These are phyloP conservation scores for Catharus bicknelli DNA, from an alignment of 2,113 vertebrate species.

Conservation along the genomic window DNA sequence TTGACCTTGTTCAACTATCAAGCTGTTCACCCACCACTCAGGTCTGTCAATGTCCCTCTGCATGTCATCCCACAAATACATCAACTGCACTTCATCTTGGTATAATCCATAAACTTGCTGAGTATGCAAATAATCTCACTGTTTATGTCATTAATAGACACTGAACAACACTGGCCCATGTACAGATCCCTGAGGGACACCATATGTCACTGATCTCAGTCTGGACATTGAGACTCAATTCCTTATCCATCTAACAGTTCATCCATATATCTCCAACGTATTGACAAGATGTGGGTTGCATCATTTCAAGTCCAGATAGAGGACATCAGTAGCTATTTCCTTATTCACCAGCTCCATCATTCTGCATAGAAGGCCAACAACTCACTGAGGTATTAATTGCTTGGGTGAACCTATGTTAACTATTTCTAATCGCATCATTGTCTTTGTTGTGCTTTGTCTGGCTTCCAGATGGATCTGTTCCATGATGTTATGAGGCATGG, in stretches of 20 bases:
- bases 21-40: background rate
- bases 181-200: background rate
- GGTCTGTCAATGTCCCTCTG: background rate
- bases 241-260: background rate
- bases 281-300: background rate
- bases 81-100: background rate
- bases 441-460: background rate
- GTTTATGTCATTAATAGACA: background rate
- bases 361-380: background rate
- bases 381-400: background rate
- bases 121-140: background rate
- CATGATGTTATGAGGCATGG: background rate
- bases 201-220: background rate
- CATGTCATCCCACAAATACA: background rate
- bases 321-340: background rate
- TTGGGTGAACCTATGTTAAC: background rate
- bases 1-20: background rate
- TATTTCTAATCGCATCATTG: background rate
- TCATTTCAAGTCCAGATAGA: background rate
- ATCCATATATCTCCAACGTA: background rate
- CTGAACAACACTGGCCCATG: background rate
- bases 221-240: background rate
- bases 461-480: background rate
- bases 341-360: background rate
- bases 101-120: background rate